phyloP scores from a whole-genome alignment of 2,797 vertebrate species.

The Enteromius thamalakanensis region DNA sequence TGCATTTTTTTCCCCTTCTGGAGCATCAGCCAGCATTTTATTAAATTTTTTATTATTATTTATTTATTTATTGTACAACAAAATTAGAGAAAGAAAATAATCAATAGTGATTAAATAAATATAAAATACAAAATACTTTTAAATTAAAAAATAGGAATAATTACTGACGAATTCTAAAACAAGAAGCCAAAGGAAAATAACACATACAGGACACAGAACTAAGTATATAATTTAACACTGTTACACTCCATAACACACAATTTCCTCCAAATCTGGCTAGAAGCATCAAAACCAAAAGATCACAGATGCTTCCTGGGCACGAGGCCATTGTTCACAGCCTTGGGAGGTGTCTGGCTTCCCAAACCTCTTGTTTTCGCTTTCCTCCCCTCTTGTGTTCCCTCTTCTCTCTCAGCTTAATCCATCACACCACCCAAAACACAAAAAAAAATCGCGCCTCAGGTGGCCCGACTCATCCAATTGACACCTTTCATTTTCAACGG shows the following conservation, averaged over 20 bases:
- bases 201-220: neutral
- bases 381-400: conserved; percentile 5
- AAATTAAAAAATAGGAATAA: neutral
- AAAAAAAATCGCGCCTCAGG: conserved; percentile 46
- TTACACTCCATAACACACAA: conserved; percentile 13
- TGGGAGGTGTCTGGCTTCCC: conserved; percentile 7
- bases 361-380: conserved; percentile 8
- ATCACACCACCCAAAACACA: conserved; percentile 8
- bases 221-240: neutral
- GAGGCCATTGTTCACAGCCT: conserved; percentile 13
- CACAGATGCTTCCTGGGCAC: conserved; percentile 14
- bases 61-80: neutral
- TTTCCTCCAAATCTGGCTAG: neutral
- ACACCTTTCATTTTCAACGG: conserved; percentile 47
- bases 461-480: conserved; percentile 42
- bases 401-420: neutral
- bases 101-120: neutral
- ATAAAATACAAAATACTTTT: neutral
- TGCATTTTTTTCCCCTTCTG: neutral
- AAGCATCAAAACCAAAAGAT: conserved; percentile 5
- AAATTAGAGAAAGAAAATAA: neutral
- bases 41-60: too few species aligned
- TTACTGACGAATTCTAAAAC: neutral
- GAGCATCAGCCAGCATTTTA: neutral
- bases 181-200: neutral